These are phyloP conservation scores for Aptenodytes forsteri DNA, from an alignment of 2,113 vertebrate species.

Conservation along the genomic window DNA sequence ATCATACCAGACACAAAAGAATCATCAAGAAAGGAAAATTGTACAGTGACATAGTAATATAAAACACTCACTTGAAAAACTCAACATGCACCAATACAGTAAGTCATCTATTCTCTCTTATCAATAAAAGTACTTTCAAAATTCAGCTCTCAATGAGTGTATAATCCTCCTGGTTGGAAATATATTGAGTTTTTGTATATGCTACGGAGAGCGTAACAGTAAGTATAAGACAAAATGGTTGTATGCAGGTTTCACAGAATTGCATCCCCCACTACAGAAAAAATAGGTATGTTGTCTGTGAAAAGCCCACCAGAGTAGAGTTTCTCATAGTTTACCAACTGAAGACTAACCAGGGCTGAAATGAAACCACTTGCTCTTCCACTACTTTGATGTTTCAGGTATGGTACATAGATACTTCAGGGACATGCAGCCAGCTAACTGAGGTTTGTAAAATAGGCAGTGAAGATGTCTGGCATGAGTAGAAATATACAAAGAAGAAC, in stretches of 20 bases:
- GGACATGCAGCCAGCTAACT: neutral
- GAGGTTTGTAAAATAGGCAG: neutral
- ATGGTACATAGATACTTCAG: neutral
- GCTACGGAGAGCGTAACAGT: accelerated
- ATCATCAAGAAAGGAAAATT: neutral
- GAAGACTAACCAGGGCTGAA: neutral
- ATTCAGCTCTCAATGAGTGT: neutral
- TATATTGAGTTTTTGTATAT: neutral
- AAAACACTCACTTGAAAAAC: neutral
- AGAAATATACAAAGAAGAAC: neutral
- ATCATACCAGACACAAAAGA: neutral
- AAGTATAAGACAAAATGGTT: neutral
- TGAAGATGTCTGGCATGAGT: neutral
- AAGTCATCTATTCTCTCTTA: neutral
- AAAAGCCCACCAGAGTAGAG: neutral
- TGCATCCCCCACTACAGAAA: neutral
- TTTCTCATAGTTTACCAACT: neutral
- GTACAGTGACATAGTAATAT: neutral
- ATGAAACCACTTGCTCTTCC: neutral
- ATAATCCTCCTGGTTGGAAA: neutral
- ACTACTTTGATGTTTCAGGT: neutral
- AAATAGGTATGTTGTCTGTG: neutral
- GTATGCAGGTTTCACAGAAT: neutral
- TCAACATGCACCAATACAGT: neutral
- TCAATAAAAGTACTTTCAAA: neutral